phyloP scores from a whole-genome alignment of 2,113 vertebrate species.

The Uria lomvia region DNA sequence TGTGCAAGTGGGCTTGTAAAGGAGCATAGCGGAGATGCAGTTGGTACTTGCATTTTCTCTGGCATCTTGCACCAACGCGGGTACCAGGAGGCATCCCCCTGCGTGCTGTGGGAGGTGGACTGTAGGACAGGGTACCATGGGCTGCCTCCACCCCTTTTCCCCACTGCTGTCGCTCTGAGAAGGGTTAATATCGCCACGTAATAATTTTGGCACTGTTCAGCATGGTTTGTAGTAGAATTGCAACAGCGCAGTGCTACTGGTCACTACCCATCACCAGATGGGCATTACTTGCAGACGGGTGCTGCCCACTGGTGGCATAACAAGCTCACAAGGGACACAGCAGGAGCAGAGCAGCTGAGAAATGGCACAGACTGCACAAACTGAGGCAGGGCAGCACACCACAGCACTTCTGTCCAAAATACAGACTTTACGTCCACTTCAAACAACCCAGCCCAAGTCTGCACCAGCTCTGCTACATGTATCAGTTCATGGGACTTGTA shows the following conservation, averaged over 20 bases:
- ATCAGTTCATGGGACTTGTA: background rate
- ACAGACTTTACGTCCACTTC: background rate
- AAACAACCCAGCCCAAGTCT: background rate
- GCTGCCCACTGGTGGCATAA: background rate
- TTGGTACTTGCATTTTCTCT: background rate
- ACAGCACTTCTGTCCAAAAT: background rate
- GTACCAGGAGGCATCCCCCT: background rate
- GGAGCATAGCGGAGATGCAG: background rate
- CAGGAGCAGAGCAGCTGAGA: background rate
- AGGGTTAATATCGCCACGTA: background rate
- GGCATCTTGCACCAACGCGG: background rate
- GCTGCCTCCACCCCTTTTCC: background rate
- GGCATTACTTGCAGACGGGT: background rate
- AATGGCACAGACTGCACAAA: background rate
- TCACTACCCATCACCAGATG: background rate
- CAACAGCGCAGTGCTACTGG: background rate
- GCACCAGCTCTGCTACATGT: fast-evolving
- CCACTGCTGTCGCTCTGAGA: background rate
- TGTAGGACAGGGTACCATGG: background rate
- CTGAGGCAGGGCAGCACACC: background rate
- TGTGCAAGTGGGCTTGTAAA: background rate
- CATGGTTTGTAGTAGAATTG: background rate
- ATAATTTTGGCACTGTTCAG: background rate
- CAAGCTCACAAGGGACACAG: background rate
- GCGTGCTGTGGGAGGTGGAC: fast-evolving